Conservation (phyloP, 37 sponge, comb jelly and placozoan species). For the Petrosia ficiformis region DNA sequence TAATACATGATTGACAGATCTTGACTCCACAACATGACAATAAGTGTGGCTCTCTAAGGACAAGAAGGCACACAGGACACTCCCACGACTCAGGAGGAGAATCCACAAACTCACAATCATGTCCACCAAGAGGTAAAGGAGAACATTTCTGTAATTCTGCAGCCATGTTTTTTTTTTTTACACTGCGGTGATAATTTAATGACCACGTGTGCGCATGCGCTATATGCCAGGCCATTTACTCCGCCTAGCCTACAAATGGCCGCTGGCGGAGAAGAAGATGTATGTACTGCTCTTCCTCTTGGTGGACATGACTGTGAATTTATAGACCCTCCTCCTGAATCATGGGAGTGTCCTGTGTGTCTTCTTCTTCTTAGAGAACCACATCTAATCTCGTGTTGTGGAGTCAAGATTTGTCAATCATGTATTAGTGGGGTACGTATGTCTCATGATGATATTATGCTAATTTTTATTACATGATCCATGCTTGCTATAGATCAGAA, state of each 20-base stretch:
- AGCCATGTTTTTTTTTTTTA: no score
- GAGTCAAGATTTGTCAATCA: background rate
- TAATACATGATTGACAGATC: background rate
- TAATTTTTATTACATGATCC: no score
- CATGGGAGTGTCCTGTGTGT: slow-evolving; percentile 3
- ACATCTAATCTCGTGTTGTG: background rate
- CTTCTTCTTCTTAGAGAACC: background rate
- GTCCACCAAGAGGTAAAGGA: background rate
- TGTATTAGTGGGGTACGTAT: background rate
- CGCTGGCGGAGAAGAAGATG: background rate
- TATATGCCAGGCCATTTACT: no score
- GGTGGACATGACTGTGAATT: background rate
- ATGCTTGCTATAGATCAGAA: background rate
- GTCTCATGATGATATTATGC: no score
- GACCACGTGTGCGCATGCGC: no score
- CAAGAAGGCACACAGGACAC: slow-evolving; percentile 6
- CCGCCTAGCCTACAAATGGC: no score
- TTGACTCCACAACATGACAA: background rate
- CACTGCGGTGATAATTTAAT: no score
- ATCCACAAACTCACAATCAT: background rate
- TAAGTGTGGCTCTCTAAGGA: background rate
- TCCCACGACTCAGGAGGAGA: slow-evolving; percentile 1
- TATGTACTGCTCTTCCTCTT: background rate
- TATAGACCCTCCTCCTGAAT: background rate
- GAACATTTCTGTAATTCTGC: no score